A percentile compares a stretch with the other conserved stretches of the same genome.
Evolutionary conservation across 2,888 invertebrate genomes (phyloP).

Genomic region (Apamea anceps): DNA sequence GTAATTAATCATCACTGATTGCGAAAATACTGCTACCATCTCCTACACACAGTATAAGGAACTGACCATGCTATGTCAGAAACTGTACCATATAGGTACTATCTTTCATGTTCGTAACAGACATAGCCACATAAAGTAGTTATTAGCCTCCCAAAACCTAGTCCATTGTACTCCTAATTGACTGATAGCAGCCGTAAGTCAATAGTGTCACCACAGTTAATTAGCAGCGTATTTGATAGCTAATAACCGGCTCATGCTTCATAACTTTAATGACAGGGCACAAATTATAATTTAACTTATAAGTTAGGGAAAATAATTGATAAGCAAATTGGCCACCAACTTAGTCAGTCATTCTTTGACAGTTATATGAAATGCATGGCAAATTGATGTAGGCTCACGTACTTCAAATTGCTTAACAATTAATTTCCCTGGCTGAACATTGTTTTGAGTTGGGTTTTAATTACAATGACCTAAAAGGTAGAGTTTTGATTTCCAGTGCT

Average conservation of each 20-base stretch:
- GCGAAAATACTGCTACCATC: too few relatives aligned
- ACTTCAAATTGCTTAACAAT: not conserved
- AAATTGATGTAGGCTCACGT: not conserved
- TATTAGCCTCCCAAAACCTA: slow-evolving; percentile 14
- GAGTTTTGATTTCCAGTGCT: not conserved
- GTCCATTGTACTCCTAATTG: slow-evolving; percentile 33
- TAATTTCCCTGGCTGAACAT: not conserved
- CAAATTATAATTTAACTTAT: slow-evolving; percentile 29
- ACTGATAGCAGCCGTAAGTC: slow-evolving; percentile 32
- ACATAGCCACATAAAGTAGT: slow-evolving; percentile 3
- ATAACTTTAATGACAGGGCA: slow-evolving; percentile 10
- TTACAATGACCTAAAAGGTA: not conserved
- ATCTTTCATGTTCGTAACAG: not conserved
- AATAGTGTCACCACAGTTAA: slow-evolving; percentile 29
- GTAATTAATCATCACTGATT: too few relatives aligned
- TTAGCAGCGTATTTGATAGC: slow-evolving; percentile 31
- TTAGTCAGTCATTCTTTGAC: not conserved
- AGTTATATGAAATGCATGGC: too few relatives aligned
- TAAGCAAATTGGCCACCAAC: not conserved
- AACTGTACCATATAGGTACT: not conserved
- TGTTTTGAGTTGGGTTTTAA: not conserved
- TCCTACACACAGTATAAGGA: too few relatives aligned
- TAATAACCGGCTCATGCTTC: slow-evolving; percentile 22
- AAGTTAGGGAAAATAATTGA: not conserved
- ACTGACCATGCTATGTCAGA: not conserved